phyloP scores from a whole-genome alignment of 1,140 invertebrate genomes.

The Heliconius nattereri region DNA sequence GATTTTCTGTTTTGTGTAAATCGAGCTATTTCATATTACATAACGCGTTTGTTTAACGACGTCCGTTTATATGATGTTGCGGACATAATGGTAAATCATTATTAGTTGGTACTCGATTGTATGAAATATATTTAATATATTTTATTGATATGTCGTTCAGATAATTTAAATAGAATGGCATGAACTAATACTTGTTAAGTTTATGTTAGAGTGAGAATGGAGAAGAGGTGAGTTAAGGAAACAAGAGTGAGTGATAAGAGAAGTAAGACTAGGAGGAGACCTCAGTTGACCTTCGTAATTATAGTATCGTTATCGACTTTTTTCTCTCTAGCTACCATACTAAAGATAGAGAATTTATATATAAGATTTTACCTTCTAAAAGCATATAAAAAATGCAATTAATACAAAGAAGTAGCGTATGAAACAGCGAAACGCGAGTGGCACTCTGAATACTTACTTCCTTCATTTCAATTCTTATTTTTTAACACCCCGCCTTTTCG shows the following conservation, averaged over 20 bases:
- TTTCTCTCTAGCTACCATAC: no score
- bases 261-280: no score
- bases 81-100: conserved; percentile 34
- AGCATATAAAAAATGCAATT: conserved; percentile 4
- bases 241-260: no score
- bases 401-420: background rate
- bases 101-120: background rate
- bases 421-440: background rate
- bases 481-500: background rate
- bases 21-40: conserved; percentile 32
- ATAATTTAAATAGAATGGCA: no score
- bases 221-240: no score
- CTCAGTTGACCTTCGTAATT: no score
- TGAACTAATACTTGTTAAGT: no score
- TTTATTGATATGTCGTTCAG: no score
- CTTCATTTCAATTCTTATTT: background rate
- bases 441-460: background rate
- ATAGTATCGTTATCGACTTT: no score
- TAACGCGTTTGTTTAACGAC: conserved; percentile 35
- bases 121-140: conserved; percentile 14
- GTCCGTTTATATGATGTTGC: conserved; percentile 33
- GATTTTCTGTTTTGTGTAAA: conserved; percentile 32
- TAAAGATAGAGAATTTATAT: no score
- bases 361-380: background rate
- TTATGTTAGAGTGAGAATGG: no score